Base-by-base conservation (phyloP, 2,113 vertebrate genomes). In the Tachysurus vachellii region DNA sequence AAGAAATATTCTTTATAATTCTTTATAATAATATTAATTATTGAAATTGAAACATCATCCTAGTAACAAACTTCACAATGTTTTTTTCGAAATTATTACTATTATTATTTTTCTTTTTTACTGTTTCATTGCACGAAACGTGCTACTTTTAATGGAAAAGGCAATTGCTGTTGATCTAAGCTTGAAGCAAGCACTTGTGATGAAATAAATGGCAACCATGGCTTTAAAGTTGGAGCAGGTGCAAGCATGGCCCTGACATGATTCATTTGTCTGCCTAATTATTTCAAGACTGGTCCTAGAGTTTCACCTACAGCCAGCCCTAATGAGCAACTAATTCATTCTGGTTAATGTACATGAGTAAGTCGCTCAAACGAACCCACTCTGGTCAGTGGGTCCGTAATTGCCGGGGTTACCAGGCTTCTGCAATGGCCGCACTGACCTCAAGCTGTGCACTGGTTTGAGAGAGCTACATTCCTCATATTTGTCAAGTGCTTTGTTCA, bases 231-330 rank as follows among this genome's bases (percentile, higher is more conserved):
- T 93, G 95, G 95, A 95, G 96, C 96, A 96, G 96, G 96, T 96
- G 96, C 93, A 95, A 96, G 95, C 62, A 94, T 94, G 95, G 94
- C 96, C 95, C 95, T 93, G 95, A 95, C 95, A 95, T 95, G 96
- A 96, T 96, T 96, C 96, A 97, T 97, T 96, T 96, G 95, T 97
- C 96, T 96, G 95, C 95, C 95, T 97, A 97, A 97, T 97, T 96
- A 95, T 95, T 96, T 95, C 94, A 94, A 96, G 95, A 94, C 96
- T 95, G 94, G 95, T 95, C 94, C 95, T 95, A 95, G 96, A 80
- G 95, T 95, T 96, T 95, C 95, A 95, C 95, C 95, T 96, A 95
- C 95, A 97, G 96, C 96, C 95, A 95, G 94, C 57, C 93, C 96
- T 97, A 96, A 96, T 96, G 96, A 96, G 96, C 96, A 96, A 94